Base-by-base conservation (phyloP, 2,888 invertebrate genomes). In the Thelaira solivaga region DNA sequence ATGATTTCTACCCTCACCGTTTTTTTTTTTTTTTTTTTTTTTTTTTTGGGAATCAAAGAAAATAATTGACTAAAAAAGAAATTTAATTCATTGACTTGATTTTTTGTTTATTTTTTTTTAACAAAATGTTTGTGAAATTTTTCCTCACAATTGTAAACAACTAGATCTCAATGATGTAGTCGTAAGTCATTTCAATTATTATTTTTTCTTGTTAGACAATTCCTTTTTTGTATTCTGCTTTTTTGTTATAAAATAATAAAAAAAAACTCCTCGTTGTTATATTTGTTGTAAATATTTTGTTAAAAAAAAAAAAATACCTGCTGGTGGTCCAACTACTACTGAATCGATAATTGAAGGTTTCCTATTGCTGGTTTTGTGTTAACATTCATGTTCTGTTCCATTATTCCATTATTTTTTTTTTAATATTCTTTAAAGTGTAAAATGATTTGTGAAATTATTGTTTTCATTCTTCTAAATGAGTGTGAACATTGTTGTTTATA, bases 291-390 rank as follows among this genome's bases (percentile, higher is more conserved):
- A 57, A 16, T 59, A 26, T 61, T 53, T 47, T 53, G 45, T 53
- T 61, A 22, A 13, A 65, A 64, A 39, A 26, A 41, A 53, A 22
- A 13, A 65, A 64, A 39, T 34, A 41, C 39, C 59, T 53, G 64
- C 64, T 57, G 74, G 78, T 78, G 76, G 72, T 72, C 65, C 31
- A 43, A 68, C 55, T 72, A 68, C 55, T 72, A 72, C 71, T 67
- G 47, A 64, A 18, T 64, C 16, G 22, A 13, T 8, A 5, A n/a
- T 4, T 16, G 4, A 24, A 10, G n/a, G 7, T 22, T 10, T n/a
- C 11, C 34, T 34, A 4, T n/a, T 5, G 34, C n/a, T 16, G 26
- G n/a, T 39, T 8, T n/a, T 57, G 26, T 68, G 61, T 67, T 76
- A 36, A 72, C 34, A 64, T 64, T 43, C 34, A 59, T 76, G 55